A percentile compares a stretch with the other conserved stretches of the same genome.
Evolutionary conservation across 2,113 vertebrate genomes (phyloP).

Genomic region (Lamprotornis superbus): DNA sequence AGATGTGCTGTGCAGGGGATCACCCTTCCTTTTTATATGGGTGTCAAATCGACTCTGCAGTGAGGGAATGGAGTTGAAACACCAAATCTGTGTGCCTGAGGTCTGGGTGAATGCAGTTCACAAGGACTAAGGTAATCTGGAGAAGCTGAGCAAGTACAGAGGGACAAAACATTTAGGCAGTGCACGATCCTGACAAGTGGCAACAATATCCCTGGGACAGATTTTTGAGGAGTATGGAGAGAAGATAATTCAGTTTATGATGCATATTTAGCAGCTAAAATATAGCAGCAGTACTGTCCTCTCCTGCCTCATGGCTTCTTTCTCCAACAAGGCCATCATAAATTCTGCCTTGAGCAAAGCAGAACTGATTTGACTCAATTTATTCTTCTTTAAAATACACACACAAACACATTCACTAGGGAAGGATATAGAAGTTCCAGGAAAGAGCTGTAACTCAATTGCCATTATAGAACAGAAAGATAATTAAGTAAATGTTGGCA

Average conservation of each 20-base stretch:
- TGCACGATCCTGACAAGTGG: not conserved
- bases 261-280: slow-evolving; percentile 31
- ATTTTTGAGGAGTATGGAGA: not conserved
- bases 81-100: not conserved
- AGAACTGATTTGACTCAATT: slow-evolving; percentile 38
- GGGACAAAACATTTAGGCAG: not conserved
- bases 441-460: slow-evolving; percentile 66
- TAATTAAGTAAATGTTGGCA: slow-evolving; percentile 67
- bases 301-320: not conserved
- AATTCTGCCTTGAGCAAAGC: slow-evolving; percentile 51
- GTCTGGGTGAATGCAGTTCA: not conserved
- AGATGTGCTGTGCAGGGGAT: not conserved
- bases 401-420: slow-evolving; percentile 31
- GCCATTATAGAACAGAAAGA: slow-evolving; percentile 58
- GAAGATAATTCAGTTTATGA: not conserved
- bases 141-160: not conserved
- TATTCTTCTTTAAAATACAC: slow-evolving; percentile 53
- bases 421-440: slow-evolving; percentile 53
- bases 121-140: not conserved
- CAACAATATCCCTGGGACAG: not conserved
- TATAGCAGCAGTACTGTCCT: not conserved
- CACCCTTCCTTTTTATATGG: not conserved
- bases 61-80: not conserved
- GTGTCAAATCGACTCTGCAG: not conserved
- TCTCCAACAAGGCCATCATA: slow-evolving; percentile 32